Evolutionary conservation across 2,113 vertebrate species (phyloP).

Genomic region (Myotis brandtii): DNA sequence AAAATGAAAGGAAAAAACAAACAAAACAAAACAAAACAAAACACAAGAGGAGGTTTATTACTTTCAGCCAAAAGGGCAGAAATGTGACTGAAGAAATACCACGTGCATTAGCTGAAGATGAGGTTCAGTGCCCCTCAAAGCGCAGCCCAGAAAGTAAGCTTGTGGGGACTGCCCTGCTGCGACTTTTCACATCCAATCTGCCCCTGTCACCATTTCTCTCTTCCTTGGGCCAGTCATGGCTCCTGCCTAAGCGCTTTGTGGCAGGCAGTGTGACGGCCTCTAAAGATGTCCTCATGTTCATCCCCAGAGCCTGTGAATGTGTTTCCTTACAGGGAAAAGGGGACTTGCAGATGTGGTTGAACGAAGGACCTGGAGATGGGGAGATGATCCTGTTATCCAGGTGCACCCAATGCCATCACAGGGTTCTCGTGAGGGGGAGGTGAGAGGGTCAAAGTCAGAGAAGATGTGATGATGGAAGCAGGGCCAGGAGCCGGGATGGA

Average conservation of each 20-base stretch:
- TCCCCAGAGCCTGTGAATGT: background rate
- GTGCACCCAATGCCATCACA: background rate
- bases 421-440: background rate
- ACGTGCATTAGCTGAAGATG: background rate
- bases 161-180: accelerated
- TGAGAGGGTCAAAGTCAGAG: background rate
- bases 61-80: background rate
- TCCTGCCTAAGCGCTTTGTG: background rate
- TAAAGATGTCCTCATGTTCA: background rate
- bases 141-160: background rate
- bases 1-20: too few species aligned
- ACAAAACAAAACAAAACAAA: too few species aligned
- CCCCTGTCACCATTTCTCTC: background rate
- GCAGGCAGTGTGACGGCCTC: background rate
- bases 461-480: background rate
- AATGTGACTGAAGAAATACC: background rate
- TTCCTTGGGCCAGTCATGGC: background rate
- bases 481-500: background rate
- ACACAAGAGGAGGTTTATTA: background rate
- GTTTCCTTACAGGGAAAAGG: background rate
- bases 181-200: accelerated
- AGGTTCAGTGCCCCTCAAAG: background rate
- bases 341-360: background rate
- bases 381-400: background rate
- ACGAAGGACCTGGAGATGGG: background rate